A percentile compares a stretch with the other conserved stretches of the same genome.
Conservation (phyloP, 2,888 invertebrate genomes). For the Torymus texanus region DNA sequence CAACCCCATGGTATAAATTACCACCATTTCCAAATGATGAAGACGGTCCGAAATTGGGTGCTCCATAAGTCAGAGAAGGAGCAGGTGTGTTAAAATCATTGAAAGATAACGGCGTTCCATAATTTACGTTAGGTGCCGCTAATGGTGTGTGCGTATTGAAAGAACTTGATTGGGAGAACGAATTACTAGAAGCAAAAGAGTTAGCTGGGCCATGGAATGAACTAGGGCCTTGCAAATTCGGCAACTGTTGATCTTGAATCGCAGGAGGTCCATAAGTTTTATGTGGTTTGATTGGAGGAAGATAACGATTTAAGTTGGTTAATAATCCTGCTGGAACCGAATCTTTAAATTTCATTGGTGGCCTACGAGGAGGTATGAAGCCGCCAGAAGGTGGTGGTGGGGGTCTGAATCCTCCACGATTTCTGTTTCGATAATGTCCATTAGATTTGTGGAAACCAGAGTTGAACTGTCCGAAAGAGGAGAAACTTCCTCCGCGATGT, state of each 20-base stretch:
- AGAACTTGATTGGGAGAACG: slow-evolving; percentile 29
- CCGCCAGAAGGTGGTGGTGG: slow-evolving; percentile 62
- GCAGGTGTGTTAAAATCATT: slow-evolving; percentile 70
- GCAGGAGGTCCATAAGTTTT: slow-evolving; percentile 65
- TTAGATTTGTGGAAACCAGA: slow-evolving; percentile 56
- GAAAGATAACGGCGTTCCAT: slow-evolving; percentile 71
- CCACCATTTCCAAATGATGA: slow-evolving; percentile 65
- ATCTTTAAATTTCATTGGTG: slow-evolving; percentile 84
- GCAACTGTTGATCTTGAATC: slow-evolving; percentile 66
- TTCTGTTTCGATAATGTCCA: slow-evolving; percentile 57
- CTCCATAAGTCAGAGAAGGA: slow-evolving; percentile 71
- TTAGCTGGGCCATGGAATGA: slow-evolving; percentile 62
- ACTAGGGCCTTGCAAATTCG: slow-evolving; percentile 61
- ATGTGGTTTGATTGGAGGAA: slow-evolving; percentile 63
- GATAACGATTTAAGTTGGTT: slow-evolving; percentile 78
- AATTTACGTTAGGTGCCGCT: slow-evolving; percentile 70
- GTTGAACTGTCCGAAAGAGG: slow-evolving; percentile 50
- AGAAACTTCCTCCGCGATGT: slow-evolving; percentile 75
- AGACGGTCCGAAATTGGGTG: slow-evolving; percentile 70
- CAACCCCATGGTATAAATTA: slow-evolving; percentile 67
- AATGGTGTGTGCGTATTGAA: slow-evolving; percentile 61
- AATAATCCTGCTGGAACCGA: slow-evolving; percentile 84
- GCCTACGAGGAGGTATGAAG: slow-evolving; percentile 68
- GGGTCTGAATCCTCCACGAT: slow-evolving; percentile 54
- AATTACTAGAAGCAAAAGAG: slow-evolving; percentile 33